A percentile compares a stretch with the other conserved stretches of the same genome.
These are phyloP conservation scores for Callinectes sapidus DNA, from an alignment of 2,888 invertebrate species.

Conservation along the genomic window DNA sequence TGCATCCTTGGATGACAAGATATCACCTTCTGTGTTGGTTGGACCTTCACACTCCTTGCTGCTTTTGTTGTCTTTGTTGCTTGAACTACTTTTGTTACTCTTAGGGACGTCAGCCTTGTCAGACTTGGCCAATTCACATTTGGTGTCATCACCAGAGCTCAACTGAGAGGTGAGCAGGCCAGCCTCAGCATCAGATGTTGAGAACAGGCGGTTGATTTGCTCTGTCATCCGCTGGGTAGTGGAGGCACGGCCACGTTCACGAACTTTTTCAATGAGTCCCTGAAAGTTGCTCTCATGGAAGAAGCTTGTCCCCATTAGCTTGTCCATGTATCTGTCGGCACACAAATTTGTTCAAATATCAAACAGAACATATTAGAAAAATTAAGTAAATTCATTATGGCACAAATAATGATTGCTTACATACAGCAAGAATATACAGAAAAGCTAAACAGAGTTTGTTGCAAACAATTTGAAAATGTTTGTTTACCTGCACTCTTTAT, in stretches of 20 bases:
- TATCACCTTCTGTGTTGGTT: conserved; percentile 48
- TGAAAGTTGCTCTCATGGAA: conserved; percentile 82
- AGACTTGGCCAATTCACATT: conserved; percentile 44
- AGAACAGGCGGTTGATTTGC: conserved; percentile 71
- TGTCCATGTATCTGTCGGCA: conserved; percentile 83
- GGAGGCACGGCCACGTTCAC: conserved; percentile 83
- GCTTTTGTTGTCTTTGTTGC: conserved; percentile 54
- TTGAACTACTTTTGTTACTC: conserved; percentile 42
- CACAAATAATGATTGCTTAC: neutral
- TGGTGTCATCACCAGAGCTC: conserved; percentile 46
- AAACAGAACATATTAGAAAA: neutral
- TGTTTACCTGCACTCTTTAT: conserved; percentile 84
- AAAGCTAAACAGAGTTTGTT: neutral
- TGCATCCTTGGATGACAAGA: conserved; percentile 64
- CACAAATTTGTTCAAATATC: neutral
- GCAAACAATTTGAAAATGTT: neutral
- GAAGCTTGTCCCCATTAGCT: conserved; percentile 88
- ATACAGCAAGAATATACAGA: too few species aligned
- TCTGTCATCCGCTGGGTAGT: conserved; percentile 83
- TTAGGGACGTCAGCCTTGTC: conserved; percentile 46
- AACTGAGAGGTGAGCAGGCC: conserved; percentile 22
- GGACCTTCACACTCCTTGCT: conserved; percentile 46
- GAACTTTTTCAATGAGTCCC: conserved; percentile 84
- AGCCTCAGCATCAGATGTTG: conserved; percentile 59
- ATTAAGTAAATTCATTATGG: neutral